A percentile compares a stretch with the other conserved stretches of the same genome.
These are phyloP conservation scores for Platorchestia sp. DNA, from an alignment of 1,140 invertebrate species.

Conservation along the genomic window DNA sequence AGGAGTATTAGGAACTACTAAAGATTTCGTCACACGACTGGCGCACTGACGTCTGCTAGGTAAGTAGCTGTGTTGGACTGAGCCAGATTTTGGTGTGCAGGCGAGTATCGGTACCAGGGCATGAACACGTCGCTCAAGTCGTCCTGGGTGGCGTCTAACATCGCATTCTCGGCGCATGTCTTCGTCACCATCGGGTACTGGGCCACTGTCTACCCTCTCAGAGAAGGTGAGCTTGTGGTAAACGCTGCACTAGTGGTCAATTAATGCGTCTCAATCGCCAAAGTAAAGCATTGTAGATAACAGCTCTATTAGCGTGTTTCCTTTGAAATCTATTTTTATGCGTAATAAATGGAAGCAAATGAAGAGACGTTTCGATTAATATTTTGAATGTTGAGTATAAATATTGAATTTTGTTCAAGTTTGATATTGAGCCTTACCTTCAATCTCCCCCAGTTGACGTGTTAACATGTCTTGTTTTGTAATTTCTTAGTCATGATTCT, in stretches of 20 bases:
- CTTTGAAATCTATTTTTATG: no score
- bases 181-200: slow-evolving; percentile 63
- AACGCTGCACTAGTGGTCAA: neutral
- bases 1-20: no score
- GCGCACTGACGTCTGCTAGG: no score
- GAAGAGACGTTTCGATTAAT: no score
- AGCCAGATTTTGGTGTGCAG: slow-evolving; percentile 8
- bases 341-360: no score
- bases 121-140: slow-evolving; percentile 59
- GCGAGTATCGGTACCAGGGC: slow-evolving; percentile 58
- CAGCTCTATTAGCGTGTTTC: neutral
- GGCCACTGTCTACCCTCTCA: slow-evolving; percentile 61
- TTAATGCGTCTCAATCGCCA: neutral
- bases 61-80: neutral
- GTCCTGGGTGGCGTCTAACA: slow-evolving; percentile 64
- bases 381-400: no score
- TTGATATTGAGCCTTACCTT: no score
- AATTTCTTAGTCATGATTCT: neutral
- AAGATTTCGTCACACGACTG: no score
- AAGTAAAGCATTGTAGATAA: neutral
- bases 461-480: neutral
- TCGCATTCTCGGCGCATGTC: slow-evolving; percentile 60
- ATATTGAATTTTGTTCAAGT: no score
- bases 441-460: no score
- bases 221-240: slow-evolving; percentile 56